Evolutionary conservation across 30 jellyfish, hydroid and myxozoan genomes (phyloP), one percentile per base, ranked within the genome.

Genomic region (Sanderia malayensis): DNA sequence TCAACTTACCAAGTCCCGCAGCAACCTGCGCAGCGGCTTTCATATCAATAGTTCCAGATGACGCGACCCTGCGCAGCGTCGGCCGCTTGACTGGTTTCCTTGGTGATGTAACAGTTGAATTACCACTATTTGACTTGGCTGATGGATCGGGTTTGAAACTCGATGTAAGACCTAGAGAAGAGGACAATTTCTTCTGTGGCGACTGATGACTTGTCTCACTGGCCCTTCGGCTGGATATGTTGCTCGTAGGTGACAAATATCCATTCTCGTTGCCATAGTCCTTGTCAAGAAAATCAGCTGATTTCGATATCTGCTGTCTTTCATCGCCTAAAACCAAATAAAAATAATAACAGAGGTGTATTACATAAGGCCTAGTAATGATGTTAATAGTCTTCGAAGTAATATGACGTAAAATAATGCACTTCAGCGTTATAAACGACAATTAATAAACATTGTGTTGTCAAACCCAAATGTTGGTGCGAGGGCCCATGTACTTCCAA

Each of bases 141-240:
- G 64, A 49, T 49, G 11, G 64, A 4, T 11, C 18, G 11, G 64
- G 64, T 15, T 11, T 49, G 6, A 11, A 19, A 19, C 64, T 19
- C 8, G 64, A 24, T 49, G 64, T 4, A 15, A 49, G 11, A 4
- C 27, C 18, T 19, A 4, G 27, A 26, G 76, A 20, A 24, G 55
- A 6, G 1, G 60, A 25, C 4, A 61, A 44, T 64, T 34, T 32
- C 15, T 27, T 37, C 31, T 21, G 61, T 10, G 81, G 19, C 20
- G 75, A 67, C 0, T 46, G 53, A 29, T 78, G 59, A 34, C 59
- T 78, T 0, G 81, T 78, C 26, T 78, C 89, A 47, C 89, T 78
- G 24, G 82, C 89, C 45, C 82, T 52, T 27, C 89, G 58, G 58
- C 79, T 65, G 15, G 58, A 53, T 0, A 63, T 8, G 30, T 61